A percentile compares a stretch with the other conserved stretches of the same genome.
Evolutionary conservation across 1,140 invertebrate species (phyloP).

Genomic region (Trichonephila clavata): DNA sequence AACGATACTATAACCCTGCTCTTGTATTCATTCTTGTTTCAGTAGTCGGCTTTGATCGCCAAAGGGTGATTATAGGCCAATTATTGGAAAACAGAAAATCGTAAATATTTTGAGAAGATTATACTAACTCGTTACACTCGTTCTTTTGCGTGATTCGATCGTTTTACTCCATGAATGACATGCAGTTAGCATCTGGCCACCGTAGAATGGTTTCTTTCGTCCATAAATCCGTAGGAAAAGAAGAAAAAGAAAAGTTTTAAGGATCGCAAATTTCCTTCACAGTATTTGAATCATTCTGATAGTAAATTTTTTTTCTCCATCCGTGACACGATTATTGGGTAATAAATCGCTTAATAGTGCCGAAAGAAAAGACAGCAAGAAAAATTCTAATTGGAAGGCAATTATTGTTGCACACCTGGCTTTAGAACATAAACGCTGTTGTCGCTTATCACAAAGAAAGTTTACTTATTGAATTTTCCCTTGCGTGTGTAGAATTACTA

Average conservation of each 20-base stretch:
- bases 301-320: background rate
- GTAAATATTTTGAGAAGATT: slow-evolving; percentile 27
- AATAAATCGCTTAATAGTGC: slow-evolving; percentile 49
- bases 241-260: background rate
- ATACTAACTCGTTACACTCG: slow-evolving; percentile 2
- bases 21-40: background rate
- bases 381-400: slow-evolving; percentile 64
- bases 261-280: background rate
- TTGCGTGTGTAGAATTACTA: background rate
- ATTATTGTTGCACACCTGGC: slow-evolving; percentile 66
- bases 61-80: slow-evolving; percentile 6
- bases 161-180: slow-evolving; percentile 42
- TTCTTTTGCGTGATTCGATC: slow-evolving; percentile 48
- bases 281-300: background rate
- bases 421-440: background rate
- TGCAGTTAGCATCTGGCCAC: background rate
- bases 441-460: background rate
- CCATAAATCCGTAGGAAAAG: background rate
- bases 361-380: slow-evolving; percentile 17
- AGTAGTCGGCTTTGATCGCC: background rate
- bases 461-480: background rate
- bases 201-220: background rate
- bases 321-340: slow-evolving; percentile 38
- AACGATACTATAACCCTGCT: too few relatives aligned
- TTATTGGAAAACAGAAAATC: background rate